Base-by-base conservation (phyloP, 2,888 invertebrate species). In the Macrosiphum euphorbiae region DNA sequence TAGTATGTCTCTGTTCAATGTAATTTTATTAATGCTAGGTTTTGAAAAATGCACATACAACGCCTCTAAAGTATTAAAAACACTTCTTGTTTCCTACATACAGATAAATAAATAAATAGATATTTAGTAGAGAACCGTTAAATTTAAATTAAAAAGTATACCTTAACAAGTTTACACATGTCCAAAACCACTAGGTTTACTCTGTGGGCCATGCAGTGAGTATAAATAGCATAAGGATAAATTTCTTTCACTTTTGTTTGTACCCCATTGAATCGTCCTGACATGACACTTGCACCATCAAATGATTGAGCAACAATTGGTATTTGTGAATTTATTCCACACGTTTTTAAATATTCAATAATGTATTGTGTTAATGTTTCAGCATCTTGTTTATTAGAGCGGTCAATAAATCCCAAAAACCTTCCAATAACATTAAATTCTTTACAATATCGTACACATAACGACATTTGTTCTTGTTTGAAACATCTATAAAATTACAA, bases 401-500 rank as follows among this genome's bases (percentile, higher is more conserved):
- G 13, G 35, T 84, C n/a, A 84, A 41, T 35, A 84, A 35, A n/a
- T n/a, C 41, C 41, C 84, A 84, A 41, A 35, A 35, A 84, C n/a
- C n/a, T 84, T 84, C 4, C 13, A 41, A 41, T 84, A n/a, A 55
- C 55, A 55, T 55, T 55, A 55, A 55, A 55, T 55, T 55, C 55
- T 86, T 41, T 86, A 86, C 44, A 86, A 44, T 86, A 86, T 86
- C 86, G 28, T 26, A 47, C 86, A 86, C 86, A 86, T 47, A 86
- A 86, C 2, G 85, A 87, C 47, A 87, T 87, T 8, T 87, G 86
- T 28, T 87, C 87, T 87, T 87, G 13, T 87, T 87, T 87, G n/a
- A 87, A 87, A 87, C 50, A 87, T 50, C 44, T 87, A 50, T 50
- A 47, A 7, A 87, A 47, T 50, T 50, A 50, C 3, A n/a, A 67